These are phyloP conservation scores for Cordilura impudica DNA, from an alignment of 2,888 invertebrate species.

Conservation along the genomic window DNA sequence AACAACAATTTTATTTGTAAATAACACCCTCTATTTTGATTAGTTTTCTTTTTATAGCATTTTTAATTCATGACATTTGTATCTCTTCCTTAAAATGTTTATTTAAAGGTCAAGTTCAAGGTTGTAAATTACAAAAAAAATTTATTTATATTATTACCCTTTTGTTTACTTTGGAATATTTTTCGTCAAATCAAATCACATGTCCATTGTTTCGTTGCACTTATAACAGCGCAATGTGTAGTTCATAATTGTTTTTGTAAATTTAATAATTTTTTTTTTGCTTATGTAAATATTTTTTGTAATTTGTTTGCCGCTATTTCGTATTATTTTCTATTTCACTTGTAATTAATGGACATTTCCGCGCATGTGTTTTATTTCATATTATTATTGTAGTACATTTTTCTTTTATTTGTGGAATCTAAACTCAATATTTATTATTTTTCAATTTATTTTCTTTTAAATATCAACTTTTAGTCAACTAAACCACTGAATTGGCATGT, in stretches of 20 bases:
- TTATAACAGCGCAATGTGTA: neutral
- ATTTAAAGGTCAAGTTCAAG: constrained; percentile 48
- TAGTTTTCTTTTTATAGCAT: constrained; percentile 24
- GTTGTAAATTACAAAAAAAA: constrained; percentile 7
- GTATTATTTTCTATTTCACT: neutral
- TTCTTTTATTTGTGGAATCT: neutral
- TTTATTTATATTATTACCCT: neutral
- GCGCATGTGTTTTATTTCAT: neutral
- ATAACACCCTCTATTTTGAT: constrained; percentile 33
- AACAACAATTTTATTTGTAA: constrained; percentile 25
- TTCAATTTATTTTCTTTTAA: neutral
- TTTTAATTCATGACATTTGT: constrained; percentile 36
- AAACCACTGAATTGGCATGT: constrained; percentile 31
- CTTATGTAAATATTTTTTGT: constrained; percentile 33
- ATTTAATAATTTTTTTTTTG: constrained; percentile 2
- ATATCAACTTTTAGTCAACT: neutral
- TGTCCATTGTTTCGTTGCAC: neutral
- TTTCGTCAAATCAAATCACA: neutral
- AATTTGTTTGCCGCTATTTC: neutral
- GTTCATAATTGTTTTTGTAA: neutral
- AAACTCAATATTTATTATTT: neutral
- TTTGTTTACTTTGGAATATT: constrained; percentile 12
- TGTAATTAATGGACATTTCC: neutral
- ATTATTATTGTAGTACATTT: neutral
- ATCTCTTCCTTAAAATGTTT: neutral